Evolutionary conservation across 2,888 invertebrate species (phyloP), one percentile per base, ranked within the genome.

Genomic region (Amorpha juglandis): DNA sequence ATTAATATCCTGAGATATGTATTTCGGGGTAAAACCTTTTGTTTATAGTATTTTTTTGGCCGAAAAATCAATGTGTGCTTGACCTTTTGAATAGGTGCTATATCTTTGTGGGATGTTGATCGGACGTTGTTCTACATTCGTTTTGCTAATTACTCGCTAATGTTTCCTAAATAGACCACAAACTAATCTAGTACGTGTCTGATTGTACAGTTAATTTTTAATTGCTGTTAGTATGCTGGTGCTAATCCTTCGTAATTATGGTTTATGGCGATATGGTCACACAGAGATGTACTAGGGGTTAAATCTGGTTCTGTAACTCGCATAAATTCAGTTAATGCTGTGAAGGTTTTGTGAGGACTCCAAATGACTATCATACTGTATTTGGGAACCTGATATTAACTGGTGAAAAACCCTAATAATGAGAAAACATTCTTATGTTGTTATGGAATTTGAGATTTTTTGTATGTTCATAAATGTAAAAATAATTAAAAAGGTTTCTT

Each of bases 141-240:
- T 45, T 68, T 69, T 68, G 74, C 76, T 85, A 87, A 89, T 84
- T 81, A 76, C 63, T 73, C 55, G 75, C 78, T 82, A 83, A 78
- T 77, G 74, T 72, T 70, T 72, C 74, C 73, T 86, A 82, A 85
- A 80, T 78, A 68, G 69, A 70, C 69, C 71, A 70, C 72, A 72
- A 70, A 70, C 70, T 79, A 74, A 78, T 76, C 78, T 63, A 70
- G 69, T 74, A 47, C 35, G 52, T 53, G 50, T 64, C 67, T 70
- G 70, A 69, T 64, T 68, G 58, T 58, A 71, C 63, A 63, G 64
- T 58, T 42, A 35, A 42, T 38, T 42, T 38, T 58, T 58, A 58
- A 58, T 58, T 67, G n/a, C 21, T 63, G n/a, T 55, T 51, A 27
- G 27, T 58, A 33, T 16, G 14, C 14, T 53, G 19, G 64, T 52